These are phyloP conservation scores for Heteromormyrus szaboi DNA, from an alignment of 2,797 vertebrate genomes.

Conservation along the genomic window DNA sequence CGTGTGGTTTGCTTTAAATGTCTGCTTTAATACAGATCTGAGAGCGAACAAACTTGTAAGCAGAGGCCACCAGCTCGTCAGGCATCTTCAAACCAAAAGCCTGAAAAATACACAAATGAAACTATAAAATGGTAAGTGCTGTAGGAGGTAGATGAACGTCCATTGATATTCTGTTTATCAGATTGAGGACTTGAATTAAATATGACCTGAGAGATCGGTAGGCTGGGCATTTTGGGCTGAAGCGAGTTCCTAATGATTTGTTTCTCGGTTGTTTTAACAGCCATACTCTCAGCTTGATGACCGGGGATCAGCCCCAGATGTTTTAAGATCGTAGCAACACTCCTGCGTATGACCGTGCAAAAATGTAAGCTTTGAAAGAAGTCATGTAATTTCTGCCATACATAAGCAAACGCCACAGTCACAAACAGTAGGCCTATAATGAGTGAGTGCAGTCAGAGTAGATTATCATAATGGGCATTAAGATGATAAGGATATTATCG, in stretches of 20 bases:
- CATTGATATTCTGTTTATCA: not conserved
- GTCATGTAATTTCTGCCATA: not conserved
- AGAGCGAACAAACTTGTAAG: not conserved
- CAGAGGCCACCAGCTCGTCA: not conserved
- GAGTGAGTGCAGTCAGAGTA: not conserved
- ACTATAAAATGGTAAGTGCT: not conserved
- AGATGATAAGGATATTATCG: not conserved
- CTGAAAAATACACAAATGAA: not conserved
- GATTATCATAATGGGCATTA: not conserved
- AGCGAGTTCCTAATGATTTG: not conserved
- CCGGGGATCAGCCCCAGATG: not conserved
- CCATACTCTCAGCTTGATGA: not conserved
- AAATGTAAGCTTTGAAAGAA: not conserved
- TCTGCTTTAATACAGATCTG: not conserved
- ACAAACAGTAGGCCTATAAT: not conserved
- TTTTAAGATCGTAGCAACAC: not conserved
- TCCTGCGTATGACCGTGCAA: not conserved
- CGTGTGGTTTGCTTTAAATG: not conserved
- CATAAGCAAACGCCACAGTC: not conserved
- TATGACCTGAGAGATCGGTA: not conserved
- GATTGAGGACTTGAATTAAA: not conserved
- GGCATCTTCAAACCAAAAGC: not conserved
- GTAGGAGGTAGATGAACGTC: not conserved
- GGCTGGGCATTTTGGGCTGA: not conserved
- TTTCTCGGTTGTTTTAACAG: not conserved